Percentiles rank a stretch among this genome's conserved stretches.
phyloP scores from a whole-genome alignment of 2,888 invertebrate genomes.

The Cephus rjabovi region DNA sequence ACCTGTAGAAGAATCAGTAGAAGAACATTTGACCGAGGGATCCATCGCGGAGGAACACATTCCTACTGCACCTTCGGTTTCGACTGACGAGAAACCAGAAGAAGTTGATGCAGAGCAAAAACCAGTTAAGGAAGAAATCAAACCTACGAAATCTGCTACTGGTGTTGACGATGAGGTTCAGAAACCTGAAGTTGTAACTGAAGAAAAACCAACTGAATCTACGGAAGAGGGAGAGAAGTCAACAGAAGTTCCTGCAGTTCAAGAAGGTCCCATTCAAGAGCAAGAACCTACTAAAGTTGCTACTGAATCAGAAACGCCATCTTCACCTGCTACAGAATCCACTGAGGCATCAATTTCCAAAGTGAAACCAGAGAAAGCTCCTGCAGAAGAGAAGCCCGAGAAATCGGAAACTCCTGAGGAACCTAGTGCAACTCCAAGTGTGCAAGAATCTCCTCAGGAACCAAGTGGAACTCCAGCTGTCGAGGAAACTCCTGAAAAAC shows the following conservation, averaged over 20 bases:
- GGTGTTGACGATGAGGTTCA: conserved; percentile 19
- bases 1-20: conserved; percentile 30
- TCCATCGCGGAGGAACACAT: conserved; percentile 28
- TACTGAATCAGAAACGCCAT: not conserved
- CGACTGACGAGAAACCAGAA: conserved; percentile 16
- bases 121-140: conserved; percentile 11
- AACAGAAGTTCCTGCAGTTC: conserved; percentile 16
- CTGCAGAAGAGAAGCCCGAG: conserved; percentile 12
- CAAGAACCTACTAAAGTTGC: conserved; percentile 15
- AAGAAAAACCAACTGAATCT: conserved; percentile 22
- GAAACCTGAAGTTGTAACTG: conserved; percentile 15
- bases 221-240: conserved; percentile 24
- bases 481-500: not conserved
- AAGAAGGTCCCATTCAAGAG: conserved; percentile 16
- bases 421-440: conserved; percentile 5
- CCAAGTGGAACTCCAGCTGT: conserved; percentile 4
- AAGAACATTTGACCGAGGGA: conserved; percentile 10
- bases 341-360: conserved; percentile 12
- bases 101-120: conserved; percentile 15
- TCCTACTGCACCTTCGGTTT: conserved; percentile 22
- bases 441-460: not conserved
- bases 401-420: conserved; percentile 3
- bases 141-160: conserved; percentile 7
- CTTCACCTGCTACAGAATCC: conserved; percentile 14
- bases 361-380: conserved; percentile 4